Conservation (phyloP, 2,797 vertebrate genomes). For the Anomalospiza imberbis region DNA sequence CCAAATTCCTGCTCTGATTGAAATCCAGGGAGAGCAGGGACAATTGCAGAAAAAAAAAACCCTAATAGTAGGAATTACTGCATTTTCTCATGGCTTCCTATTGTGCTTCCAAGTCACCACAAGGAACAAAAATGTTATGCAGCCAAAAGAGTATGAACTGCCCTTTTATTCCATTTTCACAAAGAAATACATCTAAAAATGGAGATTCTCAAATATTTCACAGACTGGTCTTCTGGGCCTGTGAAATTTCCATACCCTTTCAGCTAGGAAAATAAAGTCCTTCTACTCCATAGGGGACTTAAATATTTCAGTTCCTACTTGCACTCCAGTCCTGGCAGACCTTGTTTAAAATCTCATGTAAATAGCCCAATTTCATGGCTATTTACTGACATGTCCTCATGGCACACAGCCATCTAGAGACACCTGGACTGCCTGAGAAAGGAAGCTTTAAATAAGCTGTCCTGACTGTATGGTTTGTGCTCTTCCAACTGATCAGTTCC, state of each 20-base stretch:
- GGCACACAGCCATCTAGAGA: neutral
- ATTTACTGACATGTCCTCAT: neutral
- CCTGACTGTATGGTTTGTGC: neutral
- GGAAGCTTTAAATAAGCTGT: neutral
- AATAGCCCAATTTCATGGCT: conserved; percentile 12
- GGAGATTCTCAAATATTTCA: neutral
- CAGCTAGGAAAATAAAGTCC: neutral
- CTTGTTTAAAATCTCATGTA: neutral
- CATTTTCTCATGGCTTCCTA: neutral
- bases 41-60: neutral
- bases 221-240: neutral
- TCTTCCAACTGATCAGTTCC: neutral
- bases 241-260: neutral
- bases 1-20: neutral
- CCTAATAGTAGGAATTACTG: neutral
- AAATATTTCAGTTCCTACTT: neutral
- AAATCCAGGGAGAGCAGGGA: neutral
- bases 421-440: neutral
- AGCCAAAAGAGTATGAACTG: neutral
- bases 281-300: neutral
- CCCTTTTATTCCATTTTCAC: neutral
- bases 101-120: neutral
- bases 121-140: neutral
- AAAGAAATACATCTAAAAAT: neutral
- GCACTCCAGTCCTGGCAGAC: neutral